Conservation (phyloP, 92 coral and sea anemone species). For the Parazoanthus darwini region DNA sequence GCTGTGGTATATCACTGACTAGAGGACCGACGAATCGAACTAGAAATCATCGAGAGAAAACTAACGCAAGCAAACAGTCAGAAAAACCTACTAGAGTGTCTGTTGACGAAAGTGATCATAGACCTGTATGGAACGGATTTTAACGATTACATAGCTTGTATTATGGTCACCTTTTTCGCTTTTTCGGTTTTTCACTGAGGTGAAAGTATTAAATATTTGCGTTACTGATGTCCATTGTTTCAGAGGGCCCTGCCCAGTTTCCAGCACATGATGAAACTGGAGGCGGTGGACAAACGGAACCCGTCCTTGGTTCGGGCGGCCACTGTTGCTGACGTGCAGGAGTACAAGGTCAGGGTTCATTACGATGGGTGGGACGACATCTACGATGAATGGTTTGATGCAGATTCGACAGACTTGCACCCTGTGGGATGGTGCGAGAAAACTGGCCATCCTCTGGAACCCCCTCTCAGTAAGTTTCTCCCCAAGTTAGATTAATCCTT, state of each 20-base stretch:
- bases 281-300: conserved; percentile 95
- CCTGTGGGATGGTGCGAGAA: conserved; percentile 95
- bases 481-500: background rate
- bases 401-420: conserved; percentile 88
- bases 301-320: conserved; percentile 91
- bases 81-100: no score
- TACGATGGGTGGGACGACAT: conserved; percentile 99
- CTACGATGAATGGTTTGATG: conserved; percentile 99
- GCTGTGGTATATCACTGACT: no score
- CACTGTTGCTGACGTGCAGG: conserved; percentile 73
- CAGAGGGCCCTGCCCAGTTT: conserved; percentile 86
- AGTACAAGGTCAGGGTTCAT: conserved; percentile 81
- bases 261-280: conserved; percentile 77
- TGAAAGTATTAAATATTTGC: no score
- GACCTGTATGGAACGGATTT: no score
- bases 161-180: no score
- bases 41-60: no score
- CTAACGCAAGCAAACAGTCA: no score
- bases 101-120: no score
- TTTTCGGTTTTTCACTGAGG: no score
- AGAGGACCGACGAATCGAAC: no score
- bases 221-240: background rate
- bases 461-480: conserved; percentile 86
- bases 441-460: conserved; percentile 96
- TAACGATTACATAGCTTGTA: no score